Base-by-base conservation (phyloP, 2,113 vertebrate genomes). In the Brienomyrus brachyistius region DNA sequence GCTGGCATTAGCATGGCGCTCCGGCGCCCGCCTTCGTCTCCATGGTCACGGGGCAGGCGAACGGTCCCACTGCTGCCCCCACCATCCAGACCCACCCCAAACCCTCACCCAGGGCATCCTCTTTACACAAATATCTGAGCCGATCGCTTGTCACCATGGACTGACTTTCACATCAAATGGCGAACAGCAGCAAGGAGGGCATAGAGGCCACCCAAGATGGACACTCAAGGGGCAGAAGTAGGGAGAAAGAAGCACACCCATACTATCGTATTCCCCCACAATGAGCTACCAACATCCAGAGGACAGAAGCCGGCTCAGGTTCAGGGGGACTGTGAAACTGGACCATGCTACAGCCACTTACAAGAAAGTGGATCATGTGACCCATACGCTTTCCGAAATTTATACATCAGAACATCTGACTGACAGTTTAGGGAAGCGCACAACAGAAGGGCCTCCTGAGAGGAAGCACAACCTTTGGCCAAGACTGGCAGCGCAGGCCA, bases 151-250 rank as follows among this genome's bases (percentile, higher is more conserved):
- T 40, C 40, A 40, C 40, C 40, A 40, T 40, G 40, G 40, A 40
- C 40, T 40, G 40, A 40, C 40, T 90, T 86, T 87, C 90, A 89
- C 85, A 83, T 48, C 90, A 35, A 48, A 82, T 19, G 43, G 83
- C 35, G 15, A 83, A n/a, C 82, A 27, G 74, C 88, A 62, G 56
- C 35, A 27, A 77, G 52, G 52, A 35, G 11, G 11, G 70, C 21
- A 85, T n/a, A 48, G 51, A 89, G 11, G 89, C 31, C 48, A 23
- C 0, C 9, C 66, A 74, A 66, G 62, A 66, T 0, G 62, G 62
- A 27, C 62, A 70, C n/a, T 40, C 48, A 52, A 70, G 43, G 74
- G 51, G 23, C 21, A 83, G 80, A 56, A 50, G 50, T 7, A 54
- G 17, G 87, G 89, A 59, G 40, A 83, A 35, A 35, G 17, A 51